phyloP scores from a whole-genome alignment of 1,140 invertebrate genomes.

The Oscheius sp. region DNA sequence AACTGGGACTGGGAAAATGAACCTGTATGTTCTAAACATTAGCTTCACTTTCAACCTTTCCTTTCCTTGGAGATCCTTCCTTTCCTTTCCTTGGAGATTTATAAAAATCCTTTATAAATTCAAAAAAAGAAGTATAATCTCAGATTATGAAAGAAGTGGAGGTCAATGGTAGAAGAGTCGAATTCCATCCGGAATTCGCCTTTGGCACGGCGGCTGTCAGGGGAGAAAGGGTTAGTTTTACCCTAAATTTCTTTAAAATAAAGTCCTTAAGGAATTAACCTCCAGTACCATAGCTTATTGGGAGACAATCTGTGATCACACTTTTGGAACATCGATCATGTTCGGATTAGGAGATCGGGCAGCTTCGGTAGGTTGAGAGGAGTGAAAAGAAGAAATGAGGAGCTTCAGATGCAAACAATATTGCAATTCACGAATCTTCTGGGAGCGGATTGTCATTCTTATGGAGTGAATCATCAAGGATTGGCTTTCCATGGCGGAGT shows the following conservation, averaged over 20 bases:
- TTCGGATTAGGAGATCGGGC: neutral
- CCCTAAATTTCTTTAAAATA: neutral
- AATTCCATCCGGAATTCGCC: neutral
- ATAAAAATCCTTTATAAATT: too few species aligned
- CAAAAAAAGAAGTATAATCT: neutral
- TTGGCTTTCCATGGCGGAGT: neutral
- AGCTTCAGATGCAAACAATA: neutral
- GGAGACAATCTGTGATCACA: neutral
- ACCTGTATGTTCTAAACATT: neutral
- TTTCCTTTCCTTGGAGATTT: too few species aligned
- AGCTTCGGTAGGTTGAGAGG: neutral
- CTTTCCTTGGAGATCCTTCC: too few species aligned
- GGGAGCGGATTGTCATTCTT: neutral
- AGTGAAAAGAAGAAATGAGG: neutral
- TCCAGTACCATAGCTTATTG: neutral
- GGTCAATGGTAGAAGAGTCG: neutral
- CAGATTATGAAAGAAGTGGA: neutral
- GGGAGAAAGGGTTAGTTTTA: neutral
- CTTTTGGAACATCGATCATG: neutral
- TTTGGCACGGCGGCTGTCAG: neutral
- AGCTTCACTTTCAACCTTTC: neutral
- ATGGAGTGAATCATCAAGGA: neutral
- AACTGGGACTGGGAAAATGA: neutral
- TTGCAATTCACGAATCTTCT: neutral
- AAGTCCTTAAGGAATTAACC: neutral